phyloP scores from a whole-genome alignment of 2,113 vertebrate species.

The Ginglymostoma cirratum region DNA sequence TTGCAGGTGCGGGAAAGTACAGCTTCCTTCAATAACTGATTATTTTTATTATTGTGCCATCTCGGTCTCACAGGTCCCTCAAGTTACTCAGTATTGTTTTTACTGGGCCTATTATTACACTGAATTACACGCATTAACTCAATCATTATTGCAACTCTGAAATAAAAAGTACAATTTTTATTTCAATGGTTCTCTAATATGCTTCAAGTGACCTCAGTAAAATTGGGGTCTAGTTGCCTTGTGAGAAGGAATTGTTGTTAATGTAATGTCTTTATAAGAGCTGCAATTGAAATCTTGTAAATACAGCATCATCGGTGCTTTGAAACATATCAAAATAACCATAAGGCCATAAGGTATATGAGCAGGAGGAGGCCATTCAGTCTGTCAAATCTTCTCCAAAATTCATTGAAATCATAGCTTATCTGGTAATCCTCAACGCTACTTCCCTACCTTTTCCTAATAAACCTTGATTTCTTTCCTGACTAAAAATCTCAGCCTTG shows the following conservation, averaged over 20 bases:
- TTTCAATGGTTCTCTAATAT: slow-evolving; percentile 5
- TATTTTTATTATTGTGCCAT: not conserved
- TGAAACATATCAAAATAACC: not conserved
- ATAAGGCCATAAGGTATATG: no score
- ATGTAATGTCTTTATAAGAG: not conserved
- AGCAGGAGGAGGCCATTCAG: no score
- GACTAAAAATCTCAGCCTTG: no score
- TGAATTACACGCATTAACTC: not conserved
- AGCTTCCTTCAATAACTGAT: not conserved
- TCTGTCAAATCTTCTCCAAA: no score
- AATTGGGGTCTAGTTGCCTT: no score
- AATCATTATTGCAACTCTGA: not conserved
- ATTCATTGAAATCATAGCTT: no score
- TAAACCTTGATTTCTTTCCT: no score
- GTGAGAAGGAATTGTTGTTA: not conserved
- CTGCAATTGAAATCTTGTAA: not conserved
- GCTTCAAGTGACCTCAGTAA: not conserved
- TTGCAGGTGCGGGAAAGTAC: not conserved
- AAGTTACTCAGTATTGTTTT: not conserved
- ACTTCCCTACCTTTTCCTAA: no score
- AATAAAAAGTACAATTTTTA: not conserved
- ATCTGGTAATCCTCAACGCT: no score
- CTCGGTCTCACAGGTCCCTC: not conserved
- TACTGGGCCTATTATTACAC: not conserved
- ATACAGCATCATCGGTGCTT: not conserved